Base-by-base conservation (phyloP, 2,113 vertebrate species). In the Perccottus glenii region DNA sequence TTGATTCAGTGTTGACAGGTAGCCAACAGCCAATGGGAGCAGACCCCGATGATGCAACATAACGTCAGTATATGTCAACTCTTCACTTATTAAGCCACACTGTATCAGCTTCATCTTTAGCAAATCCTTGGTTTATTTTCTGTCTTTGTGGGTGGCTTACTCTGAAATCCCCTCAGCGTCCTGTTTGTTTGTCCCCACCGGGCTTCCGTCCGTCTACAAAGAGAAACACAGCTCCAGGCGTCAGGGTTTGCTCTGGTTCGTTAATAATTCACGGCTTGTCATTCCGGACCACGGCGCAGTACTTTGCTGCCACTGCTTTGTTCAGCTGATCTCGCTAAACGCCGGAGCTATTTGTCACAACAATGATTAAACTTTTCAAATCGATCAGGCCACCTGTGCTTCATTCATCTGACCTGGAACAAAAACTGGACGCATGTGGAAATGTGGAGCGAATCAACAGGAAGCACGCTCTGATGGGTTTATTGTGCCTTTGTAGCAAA, bases 211-310 rank as follows among this genome's bases (percentile, higher is more conserved):
- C 47, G 14, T 85, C 72, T 70, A 60, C 78, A 77, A 62, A 81
- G 67, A 63, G 70, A 73, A 80, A 78, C 77, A 70, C 60, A 60
- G 75, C 78, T 63, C 4, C 45, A 2, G 84, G 71, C 70, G 75
- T 75, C 78, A 65, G 69, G 61, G 78, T 46, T 40, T 8, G 43
- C 61, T 77, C 57, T 50, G 48, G 59, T 45, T 46, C 40, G 69
- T 89, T 77, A 87, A 90, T 90, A 86, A 89, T 89, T 88, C 78
- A 89, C 73, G 77, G 58, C 75, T 76, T 77, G 82, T 86, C 84
- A 57, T 60, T 69, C 71, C 83, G 73, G 85, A 80, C 80, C 77
- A 80, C 33, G 55, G 66, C 73, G 73, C 50, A 14, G 61, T 66
- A 49, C 48, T 9, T 69, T 11, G 15, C 83, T 76, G 73, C 81